Evolutionary conservation across 2,797 vertebrate species (phyloP).

Genomic region (Chromis chromis): DNA sequence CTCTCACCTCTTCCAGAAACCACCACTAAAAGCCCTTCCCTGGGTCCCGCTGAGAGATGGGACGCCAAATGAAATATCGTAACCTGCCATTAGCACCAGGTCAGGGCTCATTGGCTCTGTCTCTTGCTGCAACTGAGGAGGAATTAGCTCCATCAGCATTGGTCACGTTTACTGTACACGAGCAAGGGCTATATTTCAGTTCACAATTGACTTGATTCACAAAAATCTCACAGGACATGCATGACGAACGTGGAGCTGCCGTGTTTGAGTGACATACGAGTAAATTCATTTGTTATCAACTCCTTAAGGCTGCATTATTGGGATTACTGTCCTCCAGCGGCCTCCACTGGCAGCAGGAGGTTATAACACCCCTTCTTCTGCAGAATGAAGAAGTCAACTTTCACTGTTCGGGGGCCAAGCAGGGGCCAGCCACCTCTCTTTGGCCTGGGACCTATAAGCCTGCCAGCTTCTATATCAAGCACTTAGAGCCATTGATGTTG

Average conservation of each 20-base stretch:
- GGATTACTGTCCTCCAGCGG: constrained; percentile 69
- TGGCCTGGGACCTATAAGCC: constrained; percentile 62
- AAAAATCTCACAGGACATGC: neutral
- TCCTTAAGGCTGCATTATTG: neutral
- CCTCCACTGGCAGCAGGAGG: constrained; percentile 78
- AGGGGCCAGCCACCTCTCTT: constrained; percentile 61
- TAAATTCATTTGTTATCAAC: constrained; percentile 15
- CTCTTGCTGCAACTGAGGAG: constrained; percentile 43
- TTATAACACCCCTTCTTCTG: constrained; percentile 49
- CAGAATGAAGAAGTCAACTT: constrained; percentile 56
- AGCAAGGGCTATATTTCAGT: constrained; percentile 6
- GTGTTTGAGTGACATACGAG: constrained; percentile 21
- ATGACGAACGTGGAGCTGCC: constrained; percentile 3
- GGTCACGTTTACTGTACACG: neutral
- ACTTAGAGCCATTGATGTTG: constrained; percentile 82
- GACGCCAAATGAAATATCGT: constrained; percentile 80
- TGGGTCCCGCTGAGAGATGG: constrained; percentile 77
- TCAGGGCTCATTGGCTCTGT: constrained; percentile 46
- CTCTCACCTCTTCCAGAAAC: constrained; percentile 72
- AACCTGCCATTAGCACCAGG: constrained; percentile 72
- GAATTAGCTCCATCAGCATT: constrained; percentile 18
- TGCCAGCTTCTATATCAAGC: constrained; percentile 85
- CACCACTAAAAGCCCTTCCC: constrained; percentile 77
- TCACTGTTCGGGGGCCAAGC: constrained; percentile 51
- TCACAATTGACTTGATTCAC: neutral